These are phyloP conservation scores for Tragelaphus strepsiceros DNA, from an alignment of 2,113 vertebrate genomes.

Conservation along the genomic window DNA sequence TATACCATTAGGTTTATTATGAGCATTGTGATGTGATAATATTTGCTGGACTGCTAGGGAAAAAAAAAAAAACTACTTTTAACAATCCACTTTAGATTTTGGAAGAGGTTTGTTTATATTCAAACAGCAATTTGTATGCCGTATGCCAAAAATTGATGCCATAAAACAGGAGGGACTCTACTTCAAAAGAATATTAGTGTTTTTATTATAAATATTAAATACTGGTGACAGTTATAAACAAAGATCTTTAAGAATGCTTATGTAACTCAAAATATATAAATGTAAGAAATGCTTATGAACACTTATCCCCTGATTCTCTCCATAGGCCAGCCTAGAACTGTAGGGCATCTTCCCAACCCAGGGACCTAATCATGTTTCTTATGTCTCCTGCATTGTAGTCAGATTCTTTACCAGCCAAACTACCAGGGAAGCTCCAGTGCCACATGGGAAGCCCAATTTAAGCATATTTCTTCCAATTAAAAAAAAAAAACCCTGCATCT, in stretches of 20 bases:
- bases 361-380: too few species aligned
- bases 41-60: too few species aligned
- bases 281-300: neutral
- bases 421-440: too few species aligned
- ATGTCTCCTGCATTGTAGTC: too few species aligned
- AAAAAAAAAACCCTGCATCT: neutral
- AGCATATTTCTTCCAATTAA: neutral
- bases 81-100: neutral
- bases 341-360: too few species aligned
- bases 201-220: slow-evolving; percentile 55
- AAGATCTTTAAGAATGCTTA: neutral
- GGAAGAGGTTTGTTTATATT: slow-evolving; percentile 22
- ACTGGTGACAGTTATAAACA: neutral
- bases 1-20: too few species aligned
- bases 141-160: neutral
- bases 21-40: too few species aligned
- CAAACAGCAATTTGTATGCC: neutral
- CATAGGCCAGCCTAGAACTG: neutral
- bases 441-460: neutral
- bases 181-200: neutral
- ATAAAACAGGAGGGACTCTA: neutral
- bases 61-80: too few species aligned
- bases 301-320: neutral
- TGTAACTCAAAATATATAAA: neutral
- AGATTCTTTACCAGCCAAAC: too few species aligned